phyloP scores from a whole-genome alignment of 2,113 vertebrate species.

The Butorides virescens region DNA sequence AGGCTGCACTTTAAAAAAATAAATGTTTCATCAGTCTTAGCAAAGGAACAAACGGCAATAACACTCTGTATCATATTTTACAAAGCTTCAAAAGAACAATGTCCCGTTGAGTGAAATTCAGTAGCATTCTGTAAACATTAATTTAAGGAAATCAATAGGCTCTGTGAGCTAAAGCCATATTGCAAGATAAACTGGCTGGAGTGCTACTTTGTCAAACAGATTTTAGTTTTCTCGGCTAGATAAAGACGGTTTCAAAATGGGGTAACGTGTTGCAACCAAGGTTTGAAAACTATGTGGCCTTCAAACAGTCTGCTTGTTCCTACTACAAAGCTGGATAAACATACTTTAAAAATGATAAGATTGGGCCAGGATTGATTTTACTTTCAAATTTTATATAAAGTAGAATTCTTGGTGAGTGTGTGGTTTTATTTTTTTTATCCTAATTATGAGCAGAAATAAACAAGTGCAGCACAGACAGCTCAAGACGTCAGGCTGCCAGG shows the following conservation, averaged over 20 bases:
- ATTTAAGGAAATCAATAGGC: slow-evolving; percentile 88
- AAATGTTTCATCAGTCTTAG: slow-evolving; percentile 74
- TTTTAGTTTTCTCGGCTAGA: slow-evolving; percentile 86
- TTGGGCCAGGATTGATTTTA: slow-evolving; percentile 66
- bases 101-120: slow-evolving; percentile 83
- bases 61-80: slow-evolving; percentile 73
- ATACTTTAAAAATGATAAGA: slow-evolving; percentile 85
- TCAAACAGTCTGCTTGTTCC: slow-evolving; percentile 78
- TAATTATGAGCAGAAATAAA: slow-evolving; percentile 14
- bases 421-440: not conserved
- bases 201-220: slow-evolving; percentile 88
- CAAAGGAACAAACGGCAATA: slow-evolving; percentile 76
- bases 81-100: slow-evolving; percentile 85
- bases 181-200: slow-evolving; percentile 88
- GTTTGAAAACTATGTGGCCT: slow-evolving; percentile 88
- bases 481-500: not conserved
- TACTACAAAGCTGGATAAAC: slow-evolving; percentile 84
- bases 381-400: slow-evolving; percentile 69
- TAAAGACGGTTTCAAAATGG: slow-evolving; percentile 89
- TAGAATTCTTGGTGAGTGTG: slow-evolving; percentile 46
- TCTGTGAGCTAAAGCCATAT: slow-evolving; percentile 85
- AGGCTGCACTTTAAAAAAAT: slow-evolving; percentile 69
- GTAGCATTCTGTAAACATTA: slow-evolving; percentile 86
- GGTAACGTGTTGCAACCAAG: slow-evolving; percentile 86
- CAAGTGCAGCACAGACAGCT: not conserved